Base-by-base conservation (phyloP, 2,888 invertebrate genomes). In the Chalcosyrphus nemorum region DNA sequence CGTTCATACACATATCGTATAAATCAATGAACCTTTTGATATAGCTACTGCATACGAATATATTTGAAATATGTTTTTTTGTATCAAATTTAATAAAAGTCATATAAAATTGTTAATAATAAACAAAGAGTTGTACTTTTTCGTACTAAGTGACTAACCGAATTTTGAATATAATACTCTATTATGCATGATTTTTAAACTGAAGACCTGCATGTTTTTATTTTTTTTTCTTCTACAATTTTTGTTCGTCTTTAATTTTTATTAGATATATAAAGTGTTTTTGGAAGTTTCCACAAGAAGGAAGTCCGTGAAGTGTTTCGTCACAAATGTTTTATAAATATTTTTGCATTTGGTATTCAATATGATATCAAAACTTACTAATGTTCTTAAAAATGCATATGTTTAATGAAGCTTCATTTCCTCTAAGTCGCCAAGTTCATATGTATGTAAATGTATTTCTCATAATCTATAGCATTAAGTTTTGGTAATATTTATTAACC, bases 401-500 rank as follows among this genome's bases (percentile, higher is more conserved):
- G 15, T 13, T 24, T 27, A 61, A 29, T 66, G 59, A 76, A 81
- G 52, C 71, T 32, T 65, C 52, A 29, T 59, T 56, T 68, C 66
- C 52, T 29, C 76, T 76, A 59, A 47, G 45, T 57, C 32, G 54
- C 47, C 71, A 52, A 56, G 41, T 32, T 70, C 15, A 43, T 56
- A 50, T 41, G 24, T 24, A 24, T 24, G 24, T 47, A 24, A 24
- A 43, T 71, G 45, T 45, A 52, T 32, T 41, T 59, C 17, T 61
- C 52, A 71, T 43, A 24, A 61, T 68, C 47, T 78, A 78, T 45
- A 68, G 74, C 78, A 68, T 78, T 41, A 68, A 43, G 35, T 74
- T 82, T 68, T 78, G 63, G 50, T 61, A 78, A 78, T 72, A 78
- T 57, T 61, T 61, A 74, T 78, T 78, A 74, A 84, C 72, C 66